Conservation (phyloP, 2,888 invertebrate genomes). For the Leptogaster cylindrica region DNA sequence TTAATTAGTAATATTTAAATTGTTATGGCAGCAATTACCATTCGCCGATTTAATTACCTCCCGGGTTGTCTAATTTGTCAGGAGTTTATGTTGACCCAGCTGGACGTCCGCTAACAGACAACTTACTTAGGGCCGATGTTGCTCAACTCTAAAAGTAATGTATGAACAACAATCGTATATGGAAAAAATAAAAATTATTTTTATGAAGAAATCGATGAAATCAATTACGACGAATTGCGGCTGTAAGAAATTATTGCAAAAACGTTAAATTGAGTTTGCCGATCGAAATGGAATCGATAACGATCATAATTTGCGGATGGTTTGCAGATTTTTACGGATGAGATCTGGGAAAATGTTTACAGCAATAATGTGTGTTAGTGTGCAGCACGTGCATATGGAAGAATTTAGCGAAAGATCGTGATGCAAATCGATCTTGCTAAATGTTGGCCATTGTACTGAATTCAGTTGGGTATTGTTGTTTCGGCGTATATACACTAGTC, state of each 20-base stretch:
- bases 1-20: too few relatives aligned
- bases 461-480: not conserved
- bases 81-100: slow-evolving; percentile 8
- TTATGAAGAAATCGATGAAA: not conserved
- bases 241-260: not conserved
- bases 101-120: not conserved
- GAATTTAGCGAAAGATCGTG: slow-evolving; percentile 8
- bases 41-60: too few relatives aligned
- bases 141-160: not conserved
- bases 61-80: slow-evolving; percentile 34
- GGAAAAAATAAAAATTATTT: not conserved
- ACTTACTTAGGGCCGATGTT: slow-evolving; percentile 10
- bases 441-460: not conserved
- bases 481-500: too few relatives aligned
- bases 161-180: not conserved
- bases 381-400: slow-evolving; percentile 11
- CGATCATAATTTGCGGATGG: too few relatives aligned
- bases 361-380: not conserved
- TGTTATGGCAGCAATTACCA: too few relatives aligned
- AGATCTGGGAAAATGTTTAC: not conserved
- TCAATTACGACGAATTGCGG: slow-evolving; percentile 8
- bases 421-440: not conserved
- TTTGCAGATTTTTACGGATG: not conserved
- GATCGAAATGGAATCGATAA: too few relatives aligned
- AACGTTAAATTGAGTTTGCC: not conserved